Evolutionary conservation across 1,140 invertebrate species (phyloP).

Genomic region (Trichogramma pretiosum): DNA sequence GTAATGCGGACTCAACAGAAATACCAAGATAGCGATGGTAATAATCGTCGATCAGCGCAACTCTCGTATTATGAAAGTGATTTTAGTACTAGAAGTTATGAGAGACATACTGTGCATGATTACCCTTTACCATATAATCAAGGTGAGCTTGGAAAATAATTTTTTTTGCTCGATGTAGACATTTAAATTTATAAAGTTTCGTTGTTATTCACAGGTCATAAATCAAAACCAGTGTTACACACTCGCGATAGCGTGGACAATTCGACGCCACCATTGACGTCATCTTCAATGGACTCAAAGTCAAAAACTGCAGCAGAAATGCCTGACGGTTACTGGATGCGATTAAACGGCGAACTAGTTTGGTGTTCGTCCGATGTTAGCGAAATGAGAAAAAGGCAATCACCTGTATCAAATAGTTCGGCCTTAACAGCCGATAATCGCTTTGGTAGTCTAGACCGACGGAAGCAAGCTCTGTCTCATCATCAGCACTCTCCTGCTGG

Average conservation of each 20-base stretch:
- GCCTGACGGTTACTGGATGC: constrained; percentile 33
- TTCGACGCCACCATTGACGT: constrained; percentile 5
- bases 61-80: constrained; percentile 26
- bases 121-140: constrained; percentile 7
- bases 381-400: too few relatives aligned
- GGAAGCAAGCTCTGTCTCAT: constrained; percentile 38
- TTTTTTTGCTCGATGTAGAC: too few relatives aligned
- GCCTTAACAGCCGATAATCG: constrained; percentile 32
- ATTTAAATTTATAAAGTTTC: too few relatives aligned
- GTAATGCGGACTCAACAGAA: constrained; percentile 14
- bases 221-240: constrained; percentile 17
- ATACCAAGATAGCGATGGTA: constrained; percentile 16
- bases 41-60: constrained; percentile 22
- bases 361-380: constrained; percentile 37
- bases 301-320: constrained; percentile 27
- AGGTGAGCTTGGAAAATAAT: too few relatives aligned
- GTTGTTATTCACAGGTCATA: constrained; percentile 17
- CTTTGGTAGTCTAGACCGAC: constrained; percentile 57
- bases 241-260: constrained; percentile 17
- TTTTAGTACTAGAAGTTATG: constrained; percentile 23
- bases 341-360: constrained; percentile 37
- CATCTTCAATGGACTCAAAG: constrained; percentile 14
- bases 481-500: constrained; percentile 32
- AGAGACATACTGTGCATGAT: constrained; percentile 1
- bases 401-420: too few relatives aligned